Evolutionary conservation across 2,113 vertebrate species (phyloP), one percentile per base, ranked within the genome.

Genomic region (Aix galericulata): DNA sequence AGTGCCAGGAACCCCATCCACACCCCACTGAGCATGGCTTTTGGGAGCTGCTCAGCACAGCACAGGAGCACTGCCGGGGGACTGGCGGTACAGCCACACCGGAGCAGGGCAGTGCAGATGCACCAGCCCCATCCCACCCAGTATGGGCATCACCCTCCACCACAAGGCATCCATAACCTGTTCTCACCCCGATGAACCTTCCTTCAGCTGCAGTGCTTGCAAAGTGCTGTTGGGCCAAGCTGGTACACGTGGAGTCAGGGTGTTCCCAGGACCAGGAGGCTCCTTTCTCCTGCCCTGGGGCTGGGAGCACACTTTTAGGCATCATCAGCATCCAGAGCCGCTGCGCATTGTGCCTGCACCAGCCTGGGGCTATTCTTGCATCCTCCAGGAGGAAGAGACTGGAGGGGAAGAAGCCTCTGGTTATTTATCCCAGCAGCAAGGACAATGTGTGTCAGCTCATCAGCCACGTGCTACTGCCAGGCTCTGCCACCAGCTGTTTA

Each of bases 11-110:
- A 25, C 36, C 17, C 62, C 38, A 5, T 63, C 62, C 62, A 13
- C 11, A 4, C 36, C 62, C 36, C 25, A 27, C 36, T 3, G 36
- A 63, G 62, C 25, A 17, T 16, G 22, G 27, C 23, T 55, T 58
- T 6, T 11, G 48, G 82, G n/a, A 80, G 20, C 50, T 4, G 0
- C 15, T 27, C 0, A 1, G 21, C 53, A 29, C 27, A 56, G 53
- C 16, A 17, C n/a, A 8, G 38, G 40, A 58, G 64, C 17, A 72
- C 63, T 22, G 46, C 17, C 22, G 9, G 36, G 40, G 25, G 10
- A 8, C 26, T 27, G 36, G 29, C 17, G 9, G 29, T 56, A 29
- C 53, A 56, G 53, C 29, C 29, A 27, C 16, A 27, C 53, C 9
- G 29, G 53, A 27, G 53, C 26, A 11, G 26, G 52, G 52, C 52